Evolutionary conservation across 2,797 vertebrate species (phyloP).

Genomic region (Etheostoma nigrum): DNA sequence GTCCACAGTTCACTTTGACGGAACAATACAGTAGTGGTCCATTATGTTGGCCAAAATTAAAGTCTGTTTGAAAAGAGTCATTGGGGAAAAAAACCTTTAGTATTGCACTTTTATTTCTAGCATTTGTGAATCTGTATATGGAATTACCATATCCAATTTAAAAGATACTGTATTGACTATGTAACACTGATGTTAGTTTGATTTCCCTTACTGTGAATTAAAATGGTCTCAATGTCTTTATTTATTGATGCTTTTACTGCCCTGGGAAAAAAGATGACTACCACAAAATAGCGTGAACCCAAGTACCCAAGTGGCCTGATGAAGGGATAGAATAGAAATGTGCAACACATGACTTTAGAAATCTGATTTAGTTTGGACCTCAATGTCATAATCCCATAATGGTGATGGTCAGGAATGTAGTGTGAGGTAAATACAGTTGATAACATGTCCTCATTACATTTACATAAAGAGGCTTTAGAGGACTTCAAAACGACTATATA

Average conservation of each 20-base stretch:
- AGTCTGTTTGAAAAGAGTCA: background rate
- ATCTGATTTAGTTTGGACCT: background rate
- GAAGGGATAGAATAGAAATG: background rate
- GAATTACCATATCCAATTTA: background rate
- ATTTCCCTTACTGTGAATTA: background rate
- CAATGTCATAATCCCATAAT: background rate
- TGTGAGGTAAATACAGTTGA: background rate
- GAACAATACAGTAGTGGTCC: background rate
- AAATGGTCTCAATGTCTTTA: background rate
- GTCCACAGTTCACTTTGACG: background rate
- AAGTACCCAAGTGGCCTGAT: background rate
- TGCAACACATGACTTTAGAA: background rate
- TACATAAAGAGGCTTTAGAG: background rate
- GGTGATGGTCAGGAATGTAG: too few relatives aligned
- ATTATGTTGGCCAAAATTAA: background rate
- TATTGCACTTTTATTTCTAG: background rate
- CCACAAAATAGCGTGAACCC: background rate
- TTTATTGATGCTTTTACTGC: slow-evolving; percentile 8
- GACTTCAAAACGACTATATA: background rate
- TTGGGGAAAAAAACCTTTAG: background rate
- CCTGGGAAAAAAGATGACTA: slow-evolving; percentile 13
- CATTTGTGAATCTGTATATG: background rate
- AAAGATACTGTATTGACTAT: background rate
- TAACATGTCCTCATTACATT: background rate
- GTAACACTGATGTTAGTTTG: background rate